Evolutionary conservation across 2,113 vertebrate genomes (phyloP), one percentile per base, ranked within the genome.

Genomic region (Erpornis zantholeuca): DNA sequence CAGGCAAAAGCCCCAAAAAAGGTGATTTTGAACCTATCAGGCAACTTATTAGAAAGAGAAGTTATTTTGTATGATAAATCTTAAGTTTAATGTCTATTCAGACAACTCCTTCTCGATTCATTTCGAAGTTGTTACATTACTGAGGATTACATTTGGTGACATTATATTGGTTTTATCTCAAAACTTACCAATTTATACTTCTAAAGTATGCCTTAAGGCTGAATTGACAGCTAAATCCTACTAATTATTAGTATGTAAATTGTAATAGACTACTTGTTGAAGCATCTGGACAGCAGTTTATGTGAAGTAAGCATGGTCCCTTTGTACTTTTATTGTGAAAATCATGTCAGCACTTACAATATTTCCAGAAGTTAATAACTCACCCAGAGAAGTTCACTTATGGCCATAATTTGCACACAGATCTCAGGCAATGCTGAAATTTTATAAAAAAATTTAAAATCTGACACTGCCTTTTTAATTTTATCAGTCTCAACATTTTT

Each of bases 61-160:
- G 66, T 35, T 65, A 14, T 52, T 96, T 68, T 47, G 42, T 54
- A 5, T 54, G 81, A 80, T 53, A 80, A 60, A 87, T 68, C 78
- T 73, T 82, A 61, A 65, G 18, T 70, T 90, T 91, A n/a, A 63
- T 76, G 33, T 38, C 50, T 33, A 57, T 68, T 57, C 49, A 80
- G 82, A 64, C 50, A 91, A 29, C 38, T 70, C 63, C 24, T 72
- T 52, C n/a, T 69, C 65, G 57, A 82, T 94, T 92, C 82, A 60
- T 96, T 95, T 91, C 70, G 82, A 82, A 90, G 50, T 33, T n/a
- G 3, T 73, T 93, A 35, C 11, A 49, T 59, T 80, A 44, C 59
- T 85, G 38, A 85, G 56, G 61, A 92, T 95, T 96, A 69, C 40
- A 88, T 49, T 78, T 96, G 69, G 38, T 78, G 66, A 72, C 44